Evolutionary conservation across 2,888 invertebrate species (phyloP), one percentile per base, ranked within the genome.

Genomic region (Mythimna ferrago): DNA sequence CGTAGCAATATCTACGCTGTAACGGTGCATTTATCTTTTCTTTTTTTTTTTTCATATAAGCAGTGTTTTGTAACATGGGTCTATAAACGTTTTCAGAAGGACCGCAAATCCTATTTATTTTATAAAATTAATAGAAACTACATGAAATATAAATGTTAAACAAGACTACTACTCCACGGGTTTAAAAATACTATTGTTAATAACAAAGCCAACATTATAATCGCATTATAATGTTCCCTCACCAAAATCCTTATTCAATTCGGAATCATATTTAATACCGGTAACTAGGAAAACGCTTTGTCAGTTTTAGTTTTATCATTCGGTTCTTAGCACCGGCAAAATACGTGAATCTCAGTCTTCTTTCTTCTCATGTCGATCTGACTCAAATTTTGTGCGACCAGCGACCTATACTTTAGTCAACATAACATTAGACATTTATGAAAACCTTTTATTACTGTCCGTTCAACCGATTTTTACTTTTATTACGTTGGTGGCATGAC

Each of bases 161-260:
- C 19, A 32, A 2, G 3, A 6, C 9, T 53, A 14, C 10, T 63
- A 70, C 78, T 81, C 81, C 57, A 77, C 53, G 41, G 61, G 57
- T 44, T 32, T 41, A 4, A 53, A 35, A 64, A 7, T 19, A 14
- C 35, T 48, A 70, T 69, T 54, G 35, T n/a, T 10, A 57, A 38
- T 56, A 44, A 78, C 64, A 75, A 73, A 41, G 19, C 48, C 26
- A 26, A 60, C 11, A 32, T 21, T 54, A 66, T 56, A 77, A 66
- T 80, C 21, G 63, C 66, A 74, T 66, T 62, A 66, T 54, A 66
- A 53, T 80, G 32, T 1, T 14, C 19, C 51, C 9, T 53, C 14
- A 16, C 1, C 35, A 14, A 62, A 53, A 66, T 21, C 19, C 10
- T 51, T 14, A 66, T 21, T 60, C 11, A 1, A 38, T 26, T 26